These are phyloP conservation scores for Melanogrammus aeglefinus DNA, from an alignment of 2,797 vertebrate genomes.

Conservation along the genomic window DNA sequence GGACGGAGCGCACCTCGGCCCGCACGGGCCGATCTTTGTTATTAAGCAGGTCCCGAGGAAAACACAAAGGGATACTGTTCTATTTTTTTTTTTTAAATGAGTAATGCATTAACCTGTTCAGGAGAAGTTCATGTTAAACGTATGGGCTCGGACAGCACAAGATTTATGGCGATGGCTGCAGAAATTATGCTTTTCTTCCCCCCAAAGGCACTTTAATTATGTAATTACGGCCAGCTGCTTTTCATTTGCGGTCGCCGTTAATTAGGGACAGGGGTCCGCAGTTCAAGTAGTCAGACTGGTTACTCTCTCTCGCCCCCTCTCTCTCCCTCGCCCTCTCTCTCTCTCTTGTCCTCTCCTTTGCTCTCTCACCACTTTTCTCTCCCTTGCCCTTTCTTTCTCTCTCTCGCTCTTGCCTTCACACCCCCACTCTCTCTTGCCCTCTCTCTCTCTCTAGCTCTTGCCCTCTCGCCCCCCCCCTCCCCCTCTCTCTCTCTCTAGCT, in stretches of 20 bases:
- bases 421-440: too few species aligned
- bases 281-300: slow-evolving; percentile 74
- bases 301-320: slow-evolving; percentile 16
- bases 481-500: too few species aligned
- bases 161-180: slow-evolving; percentile 96
- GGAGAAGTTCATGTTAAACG: slow-evolving; percentile 82
- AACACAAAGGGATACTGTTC: slow-evolving; percentile 94
- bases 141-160: slow-evolving; percentile 90
- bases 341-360: too few species aligned
- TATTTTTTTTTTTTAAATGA: slow-evolving; percentile 78
- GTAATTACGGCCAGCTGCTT: slow-evolving; percentile 98
- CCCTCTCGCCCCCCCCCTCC: too few species aligned
- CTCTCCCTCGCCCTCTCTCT: slow-evolving; percentile 8
- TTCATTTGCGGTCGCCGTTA: slow-evolving; percentile 86
- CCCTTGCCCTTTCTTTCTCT: too few species aligned
- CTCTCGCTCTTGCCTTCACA: too few species aligned
- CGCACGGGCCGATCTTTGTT: slow-evolving; percentile 76
- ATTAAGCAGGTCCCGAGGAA: slow-evolving; percentile 87
- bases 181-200: slow-evolving; percentile 94
- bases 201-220: slow-evolving; percentile 95
- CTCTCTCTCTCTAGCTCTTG: too few species aligned
- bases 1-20: slow-evolving; percentile 26
- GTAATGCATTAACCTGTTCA: slow-evolving; percentile 86
- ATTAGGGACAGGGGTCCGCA: slow-evolving; percentile 83
- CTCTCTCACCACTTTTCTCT: too few species aligned